phyloP scores from a whole-genome alignment of 1,140 invertebrate genomes.

The Aphelenchoides fujianensis region DNA sequence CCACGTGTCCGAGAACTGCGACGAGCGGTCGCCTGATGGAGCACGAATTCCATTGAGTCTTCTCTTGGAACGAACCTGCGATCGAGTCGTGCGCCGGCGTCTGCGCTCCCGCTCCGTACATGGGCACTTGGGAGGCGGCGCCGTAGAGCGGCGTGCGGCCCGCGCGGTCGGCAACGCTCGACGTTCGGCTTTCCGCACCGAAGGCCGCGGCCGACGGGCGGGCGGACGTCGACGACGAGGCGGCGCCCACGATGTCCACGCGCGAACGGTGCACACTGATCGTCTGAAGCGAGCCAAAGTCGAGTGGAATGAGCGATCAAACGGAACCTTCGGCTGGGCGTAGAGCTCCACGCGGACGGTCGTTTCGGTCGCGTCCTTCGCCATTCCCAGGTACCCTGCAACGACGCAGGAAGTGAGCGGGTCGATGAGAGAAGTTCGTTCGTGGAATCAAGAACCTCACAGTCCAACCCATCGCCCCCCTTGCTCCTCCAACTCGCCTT shows the following conservation, averaged over 20 bases:
- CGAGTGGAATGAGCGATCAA: constrained; percentile 11
- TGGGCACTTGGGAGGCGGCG: no score
- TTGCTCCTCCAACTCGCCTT: constrained; percentile 73
- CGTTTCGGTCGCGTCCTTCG: constrained; percentile 83
- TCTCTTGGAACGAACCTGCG: constrained; percentile 72
- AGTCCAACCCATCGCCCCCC: no score
- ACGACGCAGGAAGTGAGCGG: background rate
- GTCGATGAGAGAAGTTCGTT: no score
- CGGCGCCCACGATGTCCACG: constrained; percentile 70
- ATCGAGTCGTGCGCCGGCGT: constrained; percentile 70
- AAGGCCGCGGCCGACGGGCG: constrained; percentile 72
- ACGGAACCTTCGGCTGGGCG: constrained; percentile 72
- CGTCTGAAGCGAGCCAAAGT: constrained; percentile 73
- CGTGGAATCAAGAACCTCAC: no score
- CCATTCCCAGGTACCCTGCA: constrained; percentile 67
- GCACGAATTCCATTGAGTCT: constrained; percentile 62
- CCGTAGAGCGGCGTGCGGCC: constrained; percentile 81
- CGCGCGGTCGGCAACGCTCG: constrained; percentile 50
- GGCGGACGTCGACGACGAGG: constrained; percentile 37
- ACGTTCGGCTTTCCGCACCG: background rate
- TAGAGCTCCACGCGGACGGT: constrained; percentile 94
- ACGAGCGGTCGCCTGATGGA: constrained; percentile 80
- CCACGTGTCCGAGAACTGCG: constrained; percentile 85
- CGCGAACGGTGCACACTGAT: constrained; percentile 90
- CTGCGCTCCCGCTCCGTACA: no score